phyloP scores from a whole-genome alignment of 2,113 vertebrate species.

The Trematocara unimaculatum region DNA sequence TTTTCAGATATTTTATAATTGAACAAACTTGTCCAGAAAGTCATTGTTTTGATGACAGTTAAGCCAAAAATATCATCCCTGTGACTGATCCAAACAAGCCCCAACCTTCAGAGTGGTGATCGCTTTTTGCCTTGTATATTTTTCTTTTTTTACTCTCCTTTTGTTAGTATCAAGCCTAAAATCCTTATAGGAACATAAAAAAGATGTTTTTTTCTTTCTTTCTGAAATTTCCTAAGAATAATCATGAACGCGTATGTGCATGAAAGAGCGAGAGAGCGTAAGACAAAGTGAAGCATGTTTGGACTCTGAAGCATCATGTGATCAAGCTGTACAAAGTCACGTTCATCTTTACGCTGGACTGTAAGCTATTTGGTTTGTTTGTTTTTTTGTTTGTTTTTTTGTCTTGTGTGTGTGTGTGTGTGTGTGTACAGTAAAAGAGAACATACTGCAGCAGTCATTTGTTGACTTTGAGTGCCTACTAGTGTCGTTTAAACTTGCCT shows the following conservation, averaged over 20 bases:
- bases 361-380: neutral
- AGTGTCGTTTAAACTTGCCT: neutral
- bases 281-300: neutral
- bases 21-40: neutral
- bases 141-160: neutral
- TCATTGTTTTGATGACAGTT: neutral
- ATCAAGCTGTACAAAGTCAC: neutral
- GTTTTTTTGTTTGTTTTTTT: neutral
- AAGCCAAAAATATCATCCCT: accelerated
- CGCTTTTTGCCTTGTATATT: neutral
- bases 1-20: neutral
- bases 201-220: neutral
- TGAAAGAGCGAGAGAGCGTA: neutral
- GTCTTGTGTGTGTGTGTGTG: neutral
- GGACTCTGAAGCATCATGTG: neutral
- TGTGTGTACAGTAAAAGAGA: neutral
- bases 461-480: neutral
- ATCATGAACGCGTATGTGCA: neutral
- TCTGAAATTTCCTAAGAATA: neutral
- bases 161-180: neutral
- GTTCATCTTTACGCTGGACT: neutral
- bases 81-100: neutral
- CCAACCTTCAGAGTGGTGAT: neutral
- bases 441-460: neutral
- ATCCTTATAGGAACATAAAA: neutral